Base-by-base conservation (phyloP, 2,797 vertebrate genomes). In the Percopsis omiscomaycus region DNA sequence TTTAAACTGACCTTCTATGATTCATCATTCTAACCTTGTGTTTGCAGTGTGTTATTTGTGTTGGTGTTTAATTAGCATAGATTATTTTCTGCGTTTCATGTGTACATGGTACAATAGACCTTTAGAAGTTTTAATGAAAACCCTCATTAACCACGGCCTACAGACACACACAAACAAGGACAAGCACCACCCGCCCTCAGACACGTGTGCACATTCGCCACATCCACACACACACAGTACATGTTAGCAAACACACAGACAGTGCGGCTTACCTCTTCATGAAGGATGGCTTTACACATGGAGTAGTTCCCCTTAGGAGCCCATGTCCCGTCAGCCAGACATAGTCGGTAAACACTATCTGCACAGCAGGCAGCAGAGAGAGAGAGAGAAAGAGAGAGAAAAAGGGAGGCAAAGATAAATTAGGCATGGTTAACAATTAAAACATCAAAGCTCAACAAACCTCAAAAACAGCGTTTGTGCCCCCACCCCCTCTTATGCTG, bases 311-410 rank as follows among this genome's bases (percentile, higher is more conserved):
- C 94, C 4, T 94, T 95, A 1, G 87, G 82, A 0, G 96, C 95
- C 96, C 96, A 98, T 12, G 93, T 98, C 72, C 96, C 96, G 0
- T 98, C 96, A 0, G 89, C 74, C 0, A 95, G 92, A 66, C 96
- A 98, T 49, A 95, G 92, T 75, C 95, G 91, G 80, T 96, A 98
- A 69, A 96, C 96, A 1, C 94, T 96, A 73, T 95, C 96, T 98
- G 91, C 60, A 87, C 4, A 73, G 56, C 73, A 55, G 76, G 51
- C 0, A 61, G 32, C 8, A 45, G 5, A 13, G 30, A 32, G 13
- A 56, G n/a, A 56, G 54, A 37, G 37, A 42, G 55, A 22, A 14
- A 56, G 30, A 56, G 13, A 16, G 32, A 32, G 30, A 15, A 2
- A 8, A 13, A 11, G 47, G 16, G 15, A 16, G 49, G 6, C 8